Evolutionary conservation across 2,797 vertebrate genomes (phyloP).

Genomic region (Rhabdomys pumilio): DNA sequence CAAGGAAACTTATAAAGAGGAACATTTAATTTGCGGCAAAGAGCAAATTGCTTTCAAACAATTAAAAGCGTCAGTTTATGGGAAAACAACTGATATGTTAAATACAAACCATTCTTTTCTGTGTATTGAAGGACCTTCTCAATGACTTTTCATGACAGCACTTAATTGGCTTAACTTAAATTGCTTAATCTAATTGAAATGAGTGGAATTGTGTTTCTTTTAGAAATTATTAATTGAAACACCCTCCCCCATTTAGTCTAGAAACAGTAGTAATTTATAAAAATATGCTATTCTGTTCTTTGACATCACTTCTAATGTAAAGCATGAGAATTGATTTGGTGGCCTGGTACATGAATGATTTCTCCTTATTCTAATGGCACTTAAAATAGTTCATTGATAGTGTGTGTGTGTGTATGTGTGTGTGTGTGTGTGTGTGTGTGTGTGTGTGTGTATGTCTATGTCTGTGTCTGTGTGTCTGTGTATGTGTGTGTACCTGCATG

Average conservation of each 20-base stretch:
- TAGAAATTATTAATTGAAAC: conserved; percentile 11
- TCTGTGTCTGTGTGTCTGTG: not conserved
- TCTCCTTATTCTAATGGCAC: not conserved
- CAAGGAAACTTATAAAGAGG: conserved; percentile 55
- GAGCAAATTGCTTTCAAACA: conserved; percentile 77
- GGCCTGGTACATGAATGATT: not conserved
- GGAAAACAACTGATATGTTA: conserved; percentile 70
- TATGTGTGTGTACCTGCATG: too few relatives aligned
- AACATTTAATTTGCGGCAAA: conserved; percentile 75
- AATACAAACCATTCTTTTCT: conserved; percentile 78
- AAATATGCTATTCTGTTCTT: not conserved
- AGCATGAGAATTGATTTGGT: not conserved
- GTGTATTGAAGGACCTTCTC: conserved; percentile 58
- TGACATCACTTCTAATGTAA: not conserved
- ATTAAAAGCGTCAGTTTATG: conserved; percentile 73
- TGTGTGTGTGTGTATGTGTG: not conserved
- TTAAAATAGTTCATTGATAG: not conserved
- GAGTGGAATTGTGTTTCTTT: conserved; percentile 48
- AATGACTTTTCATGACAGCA: conserved; percentile 48
- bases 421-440: not conserved
- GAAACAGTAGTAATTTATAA: conserved; percentile 35
- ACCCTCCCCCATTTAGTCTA: not conserved
- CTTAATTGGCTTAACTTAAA: conserved; percentile 69
- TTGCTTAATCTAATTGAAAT: conserved; percentile 74
- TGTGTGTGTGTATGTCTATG: not conserved